phyloP scores from a whole-genome alignment of 2,797 vertebrate genomes.

The Leptatherina wallacei region DNA sequence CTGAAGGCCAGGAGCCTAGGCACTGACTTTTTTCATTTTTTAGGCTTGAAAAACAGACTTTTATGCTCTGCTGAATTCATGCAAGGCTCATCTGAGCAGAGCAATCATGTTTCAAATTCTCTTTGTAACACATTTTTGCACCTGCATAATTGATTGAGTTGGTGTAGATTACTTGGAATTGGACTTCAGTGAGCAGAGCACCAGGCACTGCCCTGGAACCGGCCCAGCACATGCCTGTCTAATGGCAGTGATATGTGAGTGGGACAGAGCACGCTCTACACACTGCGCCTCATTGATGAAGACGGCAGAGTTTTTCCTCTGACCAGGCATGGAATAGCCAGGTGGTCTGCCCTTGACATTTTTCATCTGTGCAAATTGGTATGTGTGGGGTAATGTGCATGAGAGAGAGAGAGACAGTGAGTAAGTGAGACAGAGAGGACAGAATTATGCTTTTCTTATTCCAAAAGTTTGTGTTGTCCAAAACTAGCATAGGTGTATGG shows the following conservation, averaged over 20 bases:
- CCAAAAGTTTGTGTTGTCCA: constrained; percentile 74
- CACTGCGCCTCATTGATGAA: constrained; percentile 83
- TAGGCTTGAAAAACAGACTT: constrained; percentile 27
- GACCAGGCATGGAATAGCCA: constrained; percentile 74
- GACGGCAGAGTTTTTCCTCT: constrained; percentile 75
- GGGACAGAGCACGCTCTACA: constrained; percentile 67
- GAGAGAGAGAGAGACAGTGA: constrained; percentile 44
- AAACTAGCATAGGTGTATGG: constrained; percentile 78
- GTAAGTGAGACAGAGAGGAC: constrained; percentile 41
- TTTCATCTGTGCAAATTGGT: constrained; percentile 77
- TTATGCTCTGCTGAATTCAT: constrained; percentile 38
- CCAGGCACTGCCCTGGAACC: constrained; percentile 64
- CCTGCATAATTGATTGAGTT: constrained; percentile 68
- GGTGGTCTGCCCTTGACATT: constrained; percentile 79
- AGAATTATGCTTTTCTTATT: constrained; percentile 72
- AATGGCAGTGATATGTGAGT: constrained; percentile 80
- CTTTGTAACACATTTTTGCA: constrained; percentile 71
- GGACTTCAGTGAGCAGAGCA: constrained; percentile 61
- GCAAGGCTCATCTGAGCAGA: constrained; percentile 43
- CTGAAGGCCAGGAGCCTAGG: constrained; percentile 1
- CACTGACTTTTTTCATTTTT: constrained; percentile 18
- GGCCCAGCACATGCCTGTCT: constrained; percentile 79
- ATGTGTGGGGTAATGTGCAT: constrained; percentile 75
- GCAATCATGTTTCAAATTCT: constrained; percentile 62
- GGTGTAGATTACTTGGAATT: constrained; percentile 72